These are phyloP conservation scores for Lucilia cuprina DNA, from an alignment of 1,140 invertebrate genomes.

Conservation along the genomic window DNA sequence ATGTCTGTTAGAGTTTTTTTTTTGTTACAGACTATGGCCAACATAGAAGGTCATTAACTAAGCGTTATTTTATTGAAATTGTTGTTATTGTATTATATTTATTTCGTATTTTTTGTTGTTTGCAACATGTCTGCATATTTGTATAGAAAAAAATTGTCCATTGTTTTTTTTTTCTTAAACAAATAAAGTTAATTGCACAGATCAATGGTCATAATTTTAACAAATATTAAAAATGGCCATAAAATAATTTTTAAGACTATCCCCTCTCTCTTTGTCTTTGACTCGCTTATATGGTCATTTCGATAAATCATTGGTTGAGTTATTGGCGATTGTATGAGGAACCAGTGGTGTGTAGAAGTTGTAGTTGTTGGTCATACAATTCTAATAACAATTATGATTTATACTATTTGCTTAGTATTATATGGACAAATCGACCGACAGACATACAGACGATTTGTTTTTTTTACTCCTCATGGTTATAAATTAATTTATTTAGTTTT, in stretches of 20 bases:
- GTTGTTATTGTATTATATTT: neutral
- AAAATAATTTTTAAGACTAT: no score
- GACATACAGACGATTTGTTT: neutral
- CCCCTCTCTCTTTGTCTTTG: neutral
- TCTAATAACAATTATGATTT: constrained; percentile 15
- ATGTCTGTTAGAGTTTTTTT: neutral
- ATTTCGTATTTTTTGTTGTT: neutral
- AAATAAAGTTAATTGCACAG: constrained; percentile 33
- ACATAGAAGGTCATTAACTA: constrained; percentile 34
- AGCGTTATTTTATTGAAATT: constrained; percentile 13
- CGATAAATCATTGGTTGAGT: constrained; percentile 19
- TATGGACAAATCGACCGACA: neutral
- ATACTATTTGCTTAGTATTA: neutral
- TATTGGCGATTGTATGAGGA: neutral
- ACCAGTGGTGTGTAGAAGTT: neutral
- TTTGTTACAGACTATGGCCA: constrained; percentile 7
- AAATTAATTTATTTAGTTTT: constrained; percentile 20
- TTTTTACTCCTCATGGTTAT: neutral
- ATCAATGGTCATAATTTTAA: constrained; percentile 28
- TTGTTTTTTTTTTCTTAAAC: constrained; percentile 8
- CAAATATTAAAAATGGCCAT: constrained; percentile 13
- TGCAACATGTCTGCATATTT: neutral
- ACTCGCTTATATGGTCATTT: neutral
- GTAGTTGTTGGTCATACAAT: neutral
- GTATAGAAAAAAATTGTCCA: neutral